Conservation (phyloP, 2,888 invertebrate genomes). For the Taphrorychus bicolor region DNA sequence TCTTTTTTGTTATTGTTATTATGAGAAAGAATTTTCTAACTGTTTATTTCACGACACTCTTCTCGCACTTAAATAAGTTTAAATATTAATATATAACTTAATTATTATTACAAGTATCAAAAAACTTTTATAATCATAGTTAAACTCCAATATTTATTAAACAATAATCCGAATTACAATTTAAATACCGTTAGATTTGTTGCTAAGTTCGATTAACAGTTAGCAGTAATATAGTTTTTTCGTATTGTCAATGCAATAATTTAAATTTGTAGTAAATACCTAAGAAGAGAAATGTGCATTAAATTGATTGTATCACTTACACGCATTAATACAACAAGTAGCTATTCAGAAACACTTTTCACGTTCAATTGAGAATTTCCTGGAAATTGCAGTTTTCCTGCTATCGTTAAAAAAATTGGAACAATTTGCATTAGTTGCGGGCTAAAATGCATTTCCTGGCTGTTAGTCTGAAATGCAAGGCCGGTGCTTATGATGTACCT, state of each 20-base stretch:
- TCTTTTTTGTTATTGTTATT: too few species aligned
- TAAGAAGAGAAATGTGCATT: neutral
- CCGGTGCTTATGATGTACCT: neutral
- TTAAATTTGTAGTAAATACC: neutral
- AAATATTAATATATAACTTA: too few species aligned
- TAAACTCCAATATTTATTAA: too few species aligned
- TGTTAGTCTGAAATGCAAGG: neutral
- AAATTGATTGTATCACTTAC: neutral
- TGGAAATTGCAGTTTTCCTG: neutral
- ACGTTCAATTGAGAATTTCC: neutral
- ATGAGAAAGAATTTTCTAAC: too few species aligned
- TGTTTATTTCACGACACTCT: too few species aligned
- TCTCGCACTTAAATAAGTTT: too few species aligned
- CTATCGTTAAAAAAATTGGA: neutral
- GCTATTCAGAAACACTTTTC: neutral
- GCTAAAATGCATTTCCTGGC: neutral
- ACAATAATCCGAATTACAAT: neutral
- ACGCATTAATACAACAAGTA: neutral
- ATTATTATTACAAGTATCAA: too few species aligned
- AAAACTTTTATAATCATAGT: too few species aligned
- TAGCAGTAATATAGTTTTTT: neutral
- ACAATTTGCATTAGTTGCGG: neutral
- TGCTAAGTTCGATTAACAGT: neutral
- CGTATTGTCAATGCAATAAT: neutral
- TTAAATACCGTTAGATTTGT: neutral